These are phyloP conservation scores for Reinhardtius hippoglossoides DNA, from an alignment of 2,113 vertebrate species.

Conservation along the genomic window DNA sequence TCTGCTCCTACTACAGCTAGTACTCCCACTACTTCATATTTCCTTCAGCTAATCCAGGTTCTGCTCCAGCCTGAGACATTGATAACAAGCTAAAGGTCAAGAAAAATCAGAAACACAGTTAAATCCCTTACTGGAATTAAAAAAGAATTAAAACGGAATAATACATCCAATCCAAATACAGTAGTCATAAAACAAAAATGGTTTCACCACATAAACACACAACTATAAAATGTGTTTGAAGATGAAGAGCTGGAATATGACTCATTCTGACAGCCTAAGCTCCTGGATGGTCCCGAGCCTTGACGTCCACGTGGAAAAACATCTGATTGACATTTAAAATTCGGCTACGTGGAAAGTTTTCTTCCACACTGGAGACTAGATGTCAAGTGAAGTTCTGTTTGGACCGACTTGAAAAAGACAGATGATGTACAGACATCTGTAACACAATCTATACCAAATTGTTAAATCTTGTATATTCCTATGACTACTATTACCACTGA, in stretches of 20 bases:
- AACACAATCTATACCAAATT: neutral
- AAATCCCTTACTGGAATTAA: conserved; percentile 5
- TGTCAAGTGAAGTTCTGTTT: conserved; percentile 27
- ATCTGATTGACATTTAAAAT: conserved; percentile 46
- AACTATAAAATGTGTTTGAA: conserved; percentile 35
- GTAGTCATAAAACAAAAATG: conserved; percentile 44
- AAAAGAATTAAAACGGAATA: conserved; percentile 7
- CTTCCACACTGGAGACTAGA: conserved; percentile 29
- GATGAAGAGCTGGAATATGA: conserved; percentile 34
- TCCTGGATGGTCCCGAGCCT: conserved; percentile 31
- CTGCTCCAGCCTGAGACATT: neutral
- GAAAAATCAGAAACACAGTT: neutral
- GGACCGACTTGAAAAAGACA: neutral
- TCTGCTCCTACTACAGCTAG: neutral
- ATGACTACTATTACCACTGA: neutral
- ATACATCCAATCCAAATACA: conserved; percentile 30
- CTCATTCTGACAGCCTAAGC: conserved; percentile 53
- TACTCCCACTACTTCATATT: neutral
- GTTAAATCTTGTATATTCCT: conserved; percentile 1
- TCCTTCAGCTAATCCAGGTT: too few species aligned
- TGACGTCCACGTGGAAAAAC: conserved; percentile 51
- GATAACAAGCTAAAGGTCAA: neutral
- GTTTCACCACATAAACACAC: conserved; percentile 23
- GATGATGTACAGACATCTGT: conserved; percentile 19
- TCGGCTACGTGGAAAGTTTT: conserved; percentile 45